Conservation (phyloP, 1,140 invertebrate species). For the Scaptodrosophila lebanonensis region DNA sequence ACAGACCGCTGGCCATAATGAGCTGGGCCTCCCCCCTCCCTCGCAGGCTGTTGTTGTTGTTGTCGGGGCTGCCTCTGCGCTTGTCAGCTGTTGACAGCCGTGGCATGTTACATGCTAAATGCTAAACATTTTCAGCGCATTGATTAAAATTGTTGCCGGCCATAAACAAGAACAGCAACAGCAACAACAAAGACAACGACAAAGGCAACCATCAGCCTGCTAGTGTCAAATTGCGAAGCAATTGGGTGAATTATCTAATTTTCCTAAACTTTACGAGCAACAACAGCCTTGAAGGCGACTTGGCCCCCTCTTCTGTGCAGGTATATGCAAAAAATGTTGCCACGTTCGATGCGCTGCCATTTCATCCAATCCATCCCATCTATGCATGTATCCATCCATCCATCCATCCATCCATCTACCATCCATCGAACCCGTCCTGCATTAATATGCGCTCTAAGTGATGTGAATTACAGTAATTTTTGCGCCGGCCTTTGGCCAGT, state of each 20-base stretch:
- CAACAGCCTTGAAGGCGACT: background rate
- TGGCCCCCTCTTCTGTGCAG: no score
- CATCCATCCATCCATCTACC: no score
- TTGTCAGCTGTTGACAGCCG: slow-evolving; percentile 70
- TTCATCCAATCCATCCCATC: slow-evolving; percentile 20
- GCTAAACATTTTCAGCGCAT: slow-evolving; percentile 60
- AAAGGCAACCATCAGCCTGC: no score
- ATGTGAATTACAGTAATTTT: slow-evolving; percentile 76
- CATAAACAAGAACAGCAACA: background rate
- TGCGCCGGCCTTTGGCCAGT: slow-evolving; percentile 44
- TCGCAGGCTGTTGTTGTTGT: slow-evolving; percentile 11
- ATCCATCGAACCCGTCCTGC: slow-evolving; percentile 59
- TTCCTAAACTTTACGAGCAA: background rate
- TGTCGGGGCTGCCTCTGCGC: slow-evolving; percentile 9
- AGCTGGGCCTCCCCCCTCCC: slow-evolving; percentile 37
- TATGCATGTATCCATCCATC: no score
- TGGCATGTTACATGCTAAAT: slow-evolving; percentile 72
- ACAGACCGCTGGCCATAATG: slow-evolving; percentile 54
- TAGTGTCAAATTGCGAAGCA: slow-evolving; percentile 25
- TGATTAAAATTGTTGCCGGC: slow-evolving; percentile 59
- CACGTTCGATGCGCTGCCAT: slow-evolving; percentile 1
- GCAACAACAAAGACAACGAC: background rate
- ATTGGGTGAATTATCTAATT: no score
- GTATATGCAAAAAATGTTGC: slow-evolving; percentile 29
- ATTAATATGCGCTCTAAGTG: slow-evolving; percentile 77